Percentiles rank a stretch among this genome's conserved stretches.
Evolutionary conservation across 2,888 invertebrate species (phyloP).

Genomic region (Leucoma salicis): DNA sequence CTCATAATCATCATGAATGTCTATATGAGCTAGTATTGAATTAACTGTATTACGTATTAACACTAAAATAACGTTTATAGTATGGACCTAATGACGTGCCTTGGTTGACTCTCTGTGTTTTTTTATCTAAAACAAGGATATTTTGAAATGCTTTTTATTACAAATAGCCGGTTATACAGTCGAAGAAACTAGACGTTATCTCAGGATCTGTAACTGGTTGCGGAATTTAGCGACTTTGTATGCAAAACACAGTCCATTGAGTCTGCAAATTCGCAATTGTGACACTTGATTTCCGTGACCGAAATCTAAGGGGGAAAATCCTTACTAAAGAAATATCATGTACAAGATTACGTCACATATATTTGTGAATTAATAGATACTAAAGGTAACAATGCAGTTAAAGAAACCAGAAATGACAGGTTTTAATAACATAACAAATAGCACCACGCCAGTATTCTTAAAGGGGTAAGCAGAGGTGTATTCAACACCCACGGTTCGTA

Average conservation of each 20-base stretch:
- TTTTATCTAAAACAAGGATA: neutral
- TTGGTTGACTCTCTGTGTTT: slow-evolving; percentile 14
- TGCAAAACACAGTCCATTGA: slow-evolving; percentile 35
- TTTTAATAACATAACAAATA: too few relatives aligned
- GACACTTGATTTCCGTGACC: slow-evolving; percentile 45
- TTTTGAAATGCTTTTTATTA: neutral
- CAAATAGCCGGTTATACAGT: neutral
- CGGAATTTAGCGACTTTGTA: slow-evolving; percentile 33
- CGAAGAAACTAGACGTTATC: slow-evolving; percentile 17
- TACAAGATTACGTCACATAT: neutral
- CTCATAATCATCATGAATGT: slow-evolving; percentile 6
- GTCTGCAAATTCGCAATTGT: slow-evolving; percentile 32
- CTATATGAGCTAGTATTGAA: slow-evolving; percentile 3
- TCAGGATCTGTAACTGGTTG: slow-evolving; percentile 27
- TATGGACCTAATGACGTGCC: slow-evolving; percentile 14
- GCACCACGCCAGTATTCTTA: too few relatives aligned
- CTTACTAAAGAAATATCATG: neutral
- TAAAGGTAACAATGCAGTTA: too few relatives aligned
- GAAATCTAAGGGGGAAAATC: slow-evolving; percentile 43
- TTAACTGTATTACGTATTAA: slow-evolving; percentile 1
- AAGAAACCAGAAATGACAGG: too few relatives aligned
- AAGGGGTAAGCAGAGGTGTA: too few relatives aligned
- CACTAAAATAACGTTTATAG: neutral
- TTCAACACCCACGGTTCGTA: too few relatives aligned
- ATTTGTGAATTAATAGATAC: too few relatives aligned